Conservation (phyloP, 2,797 vertebrate genomes). For the Gymnodraco acuticeps region DNA sequence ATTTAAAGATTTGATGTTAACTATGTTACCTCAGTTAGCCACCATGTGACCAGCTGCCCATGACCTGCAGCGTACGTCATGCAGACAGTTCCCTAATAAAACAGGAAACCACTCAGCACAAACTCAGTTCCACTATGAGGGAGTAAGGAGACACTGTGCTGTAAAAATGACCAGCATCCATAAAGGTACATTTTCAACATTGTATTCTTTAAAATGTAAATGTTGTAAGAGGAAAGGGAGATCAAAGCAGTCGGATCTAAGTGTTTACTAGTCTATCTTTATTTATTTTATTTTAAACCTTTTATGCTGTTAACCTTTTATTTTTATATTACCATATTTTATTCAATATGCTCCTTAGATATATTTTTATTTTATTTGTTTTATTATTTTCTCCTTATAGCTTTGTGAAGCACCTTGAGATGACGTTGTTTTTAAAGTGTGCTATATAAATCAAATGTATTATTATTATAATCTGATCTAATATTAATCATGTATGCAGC, state of each 20-base stretch:
- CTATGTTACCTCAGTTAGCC: slow-evolving; percentile 52
- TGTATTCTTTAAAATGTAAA: neutral
- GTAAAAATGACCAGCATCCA: slow-evolving; percentile 47
- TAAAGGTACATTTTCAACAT: slow-evolving; percentile 52
- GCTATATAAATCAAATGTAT: too few species aligned
- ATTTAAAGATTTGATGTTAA: slow-evolving; percentile 38
- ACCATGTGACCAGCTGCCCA: slow-evolving; percentile 65
- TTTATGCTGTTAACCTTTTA: too few species aligned
- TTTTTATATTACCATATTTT: too few species aligned
- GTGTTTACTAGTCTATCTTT: too few species aligned
- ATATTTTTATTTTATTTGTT: too few species aligned
- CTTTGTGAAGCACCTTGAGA: too few species aligned
- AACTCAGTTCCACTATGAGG: slow-evolving; percentile 63
- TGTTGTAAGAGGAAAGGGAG: neutral
- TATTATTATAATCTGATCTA: neutral
- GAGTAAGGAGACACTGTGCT: slow-evolving; percentile 35
- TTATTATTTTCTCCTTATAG: too few species aligned
- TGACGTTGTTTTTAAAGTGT: too few species aligned
- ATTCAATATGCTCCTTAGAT: too few species aligned
- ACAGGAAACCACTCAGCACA: slow-evolving; percentile 79
- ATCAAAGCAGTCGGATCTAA: too few species aligned
- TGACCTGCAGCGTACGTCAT: slow-evolving; percentile 66
- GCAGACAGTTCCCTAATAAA: slow-evolving; percentile 60
- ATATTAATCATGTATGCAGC: slow-evolving; percentile 13
- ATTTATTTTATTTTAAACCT: too few species aligned